Conservation (phyloP, 2,797 vertebrate species). For the Varecia variegata region DNA sequence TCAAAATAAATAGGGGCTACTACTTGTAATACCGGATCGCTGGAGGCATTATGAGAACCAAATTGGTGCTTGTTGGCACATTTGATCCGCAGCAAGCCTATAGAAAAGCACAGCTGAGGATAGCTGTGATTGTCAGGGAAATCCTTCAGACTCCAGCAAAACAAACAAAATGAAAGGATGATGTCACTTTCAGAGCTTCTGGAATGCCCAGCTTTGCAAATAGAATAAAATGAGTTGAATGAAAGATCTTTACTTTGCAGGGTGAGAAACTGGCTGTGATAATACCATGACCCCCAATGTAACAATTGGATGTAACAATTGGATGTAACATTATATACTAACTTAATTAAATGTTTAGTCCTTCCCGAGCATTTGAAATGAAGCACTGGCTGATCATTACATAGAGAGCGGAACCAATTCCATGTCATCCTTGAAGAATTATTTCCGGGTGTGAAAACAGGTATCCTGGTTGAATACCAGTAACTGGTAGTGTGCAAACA, state of each 20-base stretch:
- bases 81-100: neutral
- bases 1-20: slow-evolving; percentile 44
- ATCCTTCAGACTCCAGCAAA: neutral
- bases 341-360: neutral
- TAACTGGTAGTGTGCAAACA: slow-evolving; percentile 39
- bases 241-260: neutral
- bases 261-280: neutral
- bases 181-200: neutral
- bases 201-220: neutral
- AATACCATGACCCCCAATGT: neutral
- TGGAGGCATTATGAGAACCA: neutral
- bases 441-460: slow-evolving; percentile 47
- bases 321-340: neutral
- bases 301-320: neutral
- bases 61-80: neutral
- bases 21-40: neutral
- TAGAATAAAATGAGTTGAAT: neutral
- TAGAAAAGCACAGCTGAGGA: neutral
- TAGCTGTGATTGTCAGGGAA: slow-evolving; percentile 14
- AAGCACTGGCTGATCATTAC: neutral
- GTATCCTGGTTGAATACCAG: slow-evolving; percentile 36
- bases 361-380: neutral
- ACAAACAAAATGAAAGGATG: slow-evolving; percentile 50
- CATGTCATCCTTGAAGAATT: neutral
- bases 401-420: neutral